These are phyloP conservation scores for Hyppa rectilinea DNA, from an alignment of 2,888 invertebrate species.

Conservation along the genomic window DNA sequence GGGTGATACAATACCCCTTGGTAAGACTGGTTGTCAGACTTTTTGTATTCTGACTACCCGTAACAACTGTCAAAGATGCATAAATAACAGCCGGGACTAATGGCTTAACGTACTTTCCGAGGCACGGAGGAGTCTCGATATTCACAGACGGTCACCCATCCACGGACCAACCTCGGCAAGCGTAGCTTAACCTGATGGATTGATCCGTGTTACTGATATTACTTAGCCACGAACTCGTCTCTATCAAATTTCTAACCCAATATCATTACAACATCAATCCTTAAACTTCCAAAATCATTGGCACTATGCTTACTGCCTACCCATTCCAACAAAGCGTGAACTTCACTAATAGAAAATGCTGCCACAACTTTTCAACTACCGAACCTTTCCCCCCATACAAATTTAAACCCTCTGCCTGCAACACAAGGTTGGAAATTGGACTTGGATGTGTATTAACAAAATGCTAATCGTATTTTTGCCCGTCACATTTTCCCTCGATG, in stretches of 20 bases:
- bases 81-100: no score
- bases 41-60: no score
- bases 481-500: conserved; percentile 32
- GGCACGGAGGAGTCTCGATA: no score
- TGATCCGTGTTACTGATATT: no score
- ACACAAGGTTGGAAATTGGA: conserved; percentile 11
- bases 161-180: no score
- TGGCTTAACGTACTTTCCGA: no score
- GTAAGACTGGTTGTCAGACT: no score
- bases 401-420: not conserved
- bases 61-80: no score
- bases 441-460: not conserved
- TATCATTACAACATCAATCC: not conserved
- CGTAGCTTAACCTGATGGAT: no score
- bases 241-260: not conserved
- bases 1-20: no score
- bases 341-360: conserved; percentile 38
- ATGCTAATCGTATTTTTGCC: conserved; percentile 56
- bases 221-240: no score
- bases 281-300: not conserved
- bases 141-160: no score
- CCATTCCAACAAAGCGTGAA: conserved; percentile 26
- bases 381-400: not conserved
- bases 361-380: conserved; percentile 51
- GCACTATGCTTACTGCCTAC: conserved; percentile 24